Evolutionary conservation across 2,797 vertebrate species (phyloP), one percentile per base, ranked within the genome.

Genomic region (Phaenicophaeus curvirostris): DNA sequence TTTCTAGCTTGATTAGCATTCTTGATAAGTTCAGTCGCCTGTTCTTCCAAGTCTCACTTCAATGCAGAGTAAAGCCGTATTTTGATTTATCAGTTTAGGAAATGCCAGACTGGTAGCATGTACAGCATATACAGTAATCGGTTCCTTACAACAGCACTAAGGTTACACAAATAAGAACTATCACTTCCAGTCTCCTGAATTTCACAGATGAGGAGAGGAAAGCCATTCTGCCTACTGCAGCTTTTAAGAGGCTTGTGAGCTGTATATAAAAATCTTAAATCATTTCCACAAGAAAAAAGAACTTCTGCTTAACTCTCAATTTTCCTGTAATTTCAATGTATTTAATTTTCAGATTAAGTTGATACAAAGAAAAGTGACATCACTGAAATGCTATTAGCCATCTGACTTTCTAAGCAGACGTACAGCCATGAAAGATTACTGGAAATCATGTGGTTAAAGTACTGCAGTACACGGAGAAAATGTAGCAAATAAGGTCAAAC

Each of bases 401-500:
- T 54, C 69, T 87, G 68, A 92, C 69, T 93, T 92, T n/a, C 79
- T 65, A 78, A 86, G 91, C 25, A 86, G 73, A 94, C 84, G n/a
- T 55, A 55, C 6, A 92, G 68, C 66, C 82, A 66, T 62, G 58
- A 80, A 90, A 89, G 82, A 63, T 84, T 74, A 55, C 72, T 87
- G 92, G 85, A 90, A 95, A 89, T 77, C 27, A 61, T 71, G 73
- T 79, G 62, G 78, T 84, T 88, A 91, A 86, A 92, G 80, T 39
- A 48, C 31, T 68, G 92, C 69, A 78, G 65, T 44, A 44, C 51
- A 12, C 31, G 62, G 30, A 75, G 39, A 53, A 92, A 93, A 94
- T 28, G 76, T 12, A 91, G 79, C 53, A 58, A 92, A 75, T 55
- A 89, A 95, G 94, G 92, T 96, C 76, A 94, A 92, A 95, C 92